Percentiles rank a stretch among this genome's conserved stretches.
These are phyloP conservation scores for Lagria hirta DNA, from an alignment of 2,888 invertebrate species.

Conservation along the genomic window DNA sequence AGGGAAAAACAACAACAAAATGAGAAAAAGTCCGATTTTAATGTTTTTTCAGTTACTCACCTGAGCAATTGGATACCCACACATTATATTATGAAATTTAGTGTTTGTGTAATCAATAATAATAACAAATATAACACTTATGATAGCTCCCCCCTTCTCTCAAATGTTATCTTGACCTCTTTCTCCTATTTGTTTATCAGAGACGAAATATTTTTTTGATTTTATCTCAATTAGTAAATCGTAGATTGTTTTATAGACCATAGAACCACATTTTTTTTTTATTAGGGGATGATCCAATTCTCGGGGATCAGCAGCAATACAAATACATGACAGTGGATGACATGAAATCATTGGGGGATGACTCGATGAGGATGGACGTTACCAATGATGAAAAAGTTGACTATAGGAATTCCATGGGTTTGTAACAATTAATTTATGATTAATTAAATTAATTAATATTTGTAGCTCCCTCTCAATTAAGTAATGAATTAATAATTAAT, in stretches of 20 bases:
- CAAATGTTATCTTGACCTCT: no score
- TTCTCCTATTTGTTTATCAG: no score
- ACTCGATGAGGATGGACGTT: conserved; percentile 60
- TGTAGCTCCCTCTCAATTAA: conserved; percentile 51
- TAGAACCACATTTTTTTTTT: conserved; percentile 6
- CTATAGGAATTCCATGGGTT: conserved; percentile 53
- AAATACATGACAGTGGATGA: conserved; percentile 82
- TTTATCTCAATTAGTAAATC: neutral
- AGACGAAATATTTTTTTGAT: no score
- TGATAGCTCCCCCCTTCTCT: no score
- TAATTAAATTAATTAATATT: conserved; percentile 12
- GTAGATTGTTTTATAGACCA: no score
- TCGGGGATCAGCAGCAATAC: conserved; percentile 70
- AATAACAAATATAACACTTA: no score
- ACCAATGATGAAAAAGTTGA: conserved; percentile 54
- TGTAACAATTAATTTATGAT: conserved; percentile 18
- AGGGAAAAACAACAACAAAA: no score
- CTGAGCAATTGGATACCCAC: no score
- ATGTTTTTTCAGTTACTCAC: no score
- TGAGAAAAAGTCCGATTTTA: no score
- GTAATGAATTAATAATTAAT: conserved; percentile 50
- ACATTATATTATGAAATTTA: no score
- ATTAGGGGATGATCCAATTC: conserved; percentile 69
- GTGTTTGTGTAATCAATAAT: no score
- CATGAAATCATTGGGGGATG: conserved; percentile 75